Evolutionary conservation across 2,888 invertebrate species (phyloP).

Genomic region (Petrophora chlorosata): DNA sequence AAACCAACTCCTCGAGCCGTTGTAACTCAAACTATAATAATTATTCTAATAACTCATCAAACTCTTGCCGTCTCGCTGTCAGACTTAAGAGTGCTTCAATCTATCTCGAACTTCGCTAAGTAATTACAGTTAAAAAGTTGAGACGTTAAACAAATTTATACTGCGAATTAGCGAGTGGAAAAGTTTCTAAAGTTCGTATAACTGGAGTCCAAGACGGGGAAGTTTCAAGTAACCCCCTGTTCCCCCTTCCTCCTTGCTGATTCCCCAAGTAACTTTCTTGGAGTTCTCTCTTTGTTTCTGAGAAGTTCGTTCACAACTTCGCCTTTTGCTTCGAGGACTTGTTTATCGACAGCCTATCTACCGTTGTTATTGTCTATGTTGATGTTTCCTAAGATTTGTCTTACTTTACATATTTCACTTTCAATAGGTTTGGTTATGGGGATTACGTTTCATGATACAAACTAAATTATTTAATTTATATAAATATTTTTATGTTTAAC

Average conservation of each 20-base stretch:
- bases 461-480: too few species aligned
- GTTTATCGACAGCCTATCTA: slow-evolving; percentile 60
- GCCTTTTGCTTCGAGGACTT: slow-evolving; percentile 62
- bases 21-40: slow-evolving; percentile 29
- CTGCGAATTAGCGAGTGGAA: slow-evolving; percentile 78
- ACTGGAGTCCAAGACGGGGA: slow-evolving; percentile 70
- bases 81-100: slow-evolving; percentile 69
- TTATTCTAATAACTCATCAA: slow-evolving; percentile 61
- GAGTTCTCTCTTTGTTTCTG: slow-evolving; percentile 75
- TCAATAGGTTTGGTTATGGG: not conserved
- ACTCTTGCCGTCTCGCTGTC: slow-evolving; percentile 53
- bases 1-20: not conserved
- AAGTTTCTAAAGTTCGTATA: slow-evolving; percentile 67
- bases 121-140: slow-evolving; percentile 83
- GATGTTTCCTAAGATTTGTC: slow-evolving; percentile 8
- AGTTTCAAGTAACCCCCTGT: slow-evolving; percentile 71
- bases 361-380: slow-evolving; percentile 11
- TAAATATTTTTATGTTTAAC: too few species aligned
- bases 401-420: not conserved
- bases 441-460: too few species aligned
- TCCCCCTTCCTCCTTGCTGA: slow-evolving; percentile 56
- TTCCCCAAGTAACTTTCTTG: slow-evolving; percentile 65
- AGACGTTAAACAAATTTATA: slow-evolving; percentile 83
- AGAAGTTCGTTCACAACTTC: slow-evolving; percentile 64
- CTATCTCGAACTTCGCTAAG: slow-evolving; percentile 73